Evolutionary conservation across 1,140 invertebrate species (phyloP).

Genomic region (Drosophila leontia): DNA sequence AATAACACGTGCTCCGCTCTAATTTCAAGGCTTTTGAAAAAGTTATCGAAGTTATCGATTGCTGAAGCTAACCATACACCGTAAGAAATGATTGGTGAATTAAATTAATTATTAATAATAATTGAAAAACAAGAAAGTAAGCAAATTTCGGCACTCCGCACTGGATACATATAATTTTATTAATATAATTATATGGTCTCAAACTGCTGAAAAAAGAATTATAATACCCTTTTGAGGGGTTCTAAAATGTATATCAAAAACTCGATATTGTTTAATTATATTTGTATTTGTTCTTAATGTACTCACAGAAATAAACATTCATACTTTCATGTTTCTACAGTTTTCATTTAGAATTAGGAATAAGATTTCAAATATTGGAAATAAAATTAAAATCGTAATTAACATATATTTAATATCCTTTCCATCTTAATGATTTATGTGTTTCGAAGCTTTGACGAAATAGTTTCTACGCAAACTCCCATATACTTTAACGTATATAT

Average conservation of each 20-base stretch:
- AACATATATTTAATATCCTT: neutral
- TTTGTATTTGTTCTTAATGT: neutral
- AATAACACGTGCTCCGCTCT: neutral
- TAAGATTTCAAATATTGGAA: neutral
- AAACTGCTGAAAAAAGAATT: too few relatives aligned
- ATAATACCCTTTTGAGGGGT: too few relatives aligned
- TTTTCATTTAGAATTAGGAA: neutral
- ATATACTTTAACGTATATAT: conserved; percentile 33
- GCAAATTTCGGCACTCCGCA: too few relatives aligned
- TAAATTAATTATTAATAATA: too few relatives aligned
- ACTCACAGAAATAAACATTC: neutral
- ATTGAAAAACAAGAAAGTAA: too few relatives aligned
- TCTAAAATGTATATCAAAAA: neutral
- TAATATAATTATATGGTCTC: too few relatives aligned
- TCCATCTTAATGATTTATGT: neutral
- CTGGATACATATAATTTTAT: too few relatives aligned
- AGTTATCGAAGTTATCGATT: conserved; percentile 8
- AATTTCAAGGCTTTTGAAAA: neutral
- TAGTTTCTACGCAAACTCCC: neutral
- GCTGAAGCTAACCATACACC: neutral
- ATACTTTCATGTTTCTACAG: too few relatives aligned
- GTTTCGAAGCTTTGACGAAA: neutral
- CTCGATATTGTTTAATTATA: neutral
- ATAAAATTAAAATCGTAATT: neutral
- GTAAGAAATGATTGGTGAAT: neutral